Evolutionary conservation across 2,797 vertebrate genomes (phyloP), one percentile per base, ranked within the genome.

Genomic region (Urosaurus nigricauda): DNA sequence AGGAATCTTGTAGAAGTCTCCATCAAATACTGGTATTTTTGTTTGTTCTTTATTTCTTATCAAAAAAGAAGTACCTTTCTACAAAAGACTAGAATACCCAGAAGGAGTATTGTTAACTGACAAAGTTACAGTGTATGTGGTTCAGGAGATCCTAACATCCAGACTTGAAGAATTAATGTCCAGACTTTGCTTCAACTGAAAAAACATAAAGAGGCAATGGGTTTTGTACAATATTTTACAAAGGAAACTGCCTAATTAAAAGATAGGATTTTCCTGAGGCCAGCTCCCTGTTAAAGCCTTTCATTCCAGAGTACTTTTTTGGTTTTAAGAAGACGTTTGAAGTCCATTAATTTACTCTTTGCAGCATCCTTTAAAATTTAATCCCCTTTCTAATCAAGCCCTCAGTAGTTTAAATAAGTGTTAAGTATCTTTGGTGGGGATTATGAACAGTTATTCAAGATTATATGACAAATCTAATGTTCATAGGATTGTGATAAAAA

Each of bases 391-490:
- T 96, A 94, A 95, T 95, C 96, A 92, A 88, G 89, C 88, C 90
- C 93, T 93, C 89, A 91, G 88, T 93, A 96, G 91, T 94, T 92
- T 94, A 89, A 95, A 95, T 93, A 88, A 79, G 94, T 95, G 95
- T 92, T 95, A 96, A 93, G 87, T 91, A 88, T 96, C 94, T 96
- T 96, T 95, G 93, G 89, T 93, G 90, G 78, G 93, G 91, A 95
- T 95, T 96, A 94, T 91, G 88, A 93, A 85, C 89, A 91, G 90
- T 94, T 96, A 94, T 91, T 87, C 73, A 88, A 92, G 87, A 92
- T 96, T 95, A 95, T 94, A 94, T 85, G 84, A 88, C 79, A 93
- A 77, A 92, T 92, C 87, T 91, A 93, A 90, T 89, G 95, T 90
- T 93, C 91, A 91, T 94, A n/a, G 94, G 95, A 92, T 95, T 95